Evolutionary conservation across 2,888 invertebrate species (phyloP), one percentile per base, ranked within the genome.

Genomic region (Pollenia angustigena): DNA sequence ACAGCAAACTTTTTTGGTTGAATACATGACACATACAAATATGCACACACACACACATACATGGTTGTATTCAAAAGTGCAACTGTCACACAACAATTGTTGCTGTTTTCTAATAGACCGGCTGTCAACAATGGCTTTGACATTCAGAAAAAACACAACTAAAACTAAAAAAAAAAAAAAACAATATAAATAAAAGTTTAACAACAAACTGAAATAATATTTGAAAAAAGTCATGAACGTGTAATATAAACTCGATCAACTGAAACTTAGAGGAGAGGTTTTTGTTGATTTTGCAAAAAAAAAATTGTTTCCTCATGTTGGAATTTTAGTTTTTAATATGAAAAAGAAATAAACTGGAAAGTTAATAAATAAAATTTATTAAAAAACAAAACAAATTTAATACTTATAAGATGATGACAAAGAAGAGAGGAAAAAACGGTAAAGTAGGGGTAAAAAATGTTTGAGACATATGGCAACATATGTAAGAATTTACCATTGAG

Each of bases 41-140:
- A 1, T 0, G 23, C 42, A 75, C 9, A 74, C 40, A 80, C 23
- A 64, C 52, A 32, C 44, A 62, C 23, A 52, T 60, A 68, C n/a
- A 46, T 58, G 44, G 10, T 64, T 40, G 56, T 58, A 60, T 56
- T 58, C 23, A 66, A n/a, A 9, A 14, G 32, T 69, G 71, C 79
- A 64, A 78, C 60, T 66, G 80, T 60, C 74, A 66, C 44, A 85
- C 68, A 85, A 78, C 50, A 32, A 6, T 32, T 46, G 40, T 60
- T 42, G 16, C 68, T 40, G 74, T 72, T 68, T 74, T 50, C 81
- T 14, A 79, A 72, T 87, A 78, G 79, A 83, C 87, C 81, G 84
- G 80, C 85, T 83, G 87, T 81, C 83, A 81, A 60, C 75, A 87
- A 87, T 85, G 87, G 88, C 78, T 88, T 88, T 84, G 88, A 85